Conservation (phyloP, 2,113 vertebrate genomes). For the Callaeas wilsoni region DNA sequence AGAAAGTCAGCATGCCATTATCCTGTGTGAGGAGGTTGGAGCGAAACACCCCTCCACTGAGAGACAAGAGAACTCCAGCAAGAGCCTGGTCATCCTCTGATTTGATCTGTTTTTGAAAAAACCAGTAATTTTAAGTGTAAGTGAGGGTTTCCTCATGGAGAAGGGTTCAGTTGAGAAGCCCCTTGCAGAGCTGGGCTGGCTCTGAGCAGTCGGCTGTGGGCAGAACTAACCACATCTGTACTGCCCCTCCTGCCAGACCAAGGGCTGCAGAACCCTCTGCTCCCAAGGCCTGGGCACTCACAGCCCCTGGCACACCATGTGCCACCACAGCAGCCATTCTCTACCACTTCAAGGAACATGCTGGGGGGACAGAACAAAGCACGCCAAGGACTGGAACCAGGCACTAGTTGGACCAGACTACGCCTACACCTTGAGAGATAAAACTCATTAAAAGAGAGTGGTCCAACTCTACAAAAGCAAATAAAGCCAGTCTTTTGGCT, state of each 20-base stretch:
- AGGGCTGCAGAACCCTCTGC: background rate
- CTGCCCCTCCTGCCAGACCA: background rate
- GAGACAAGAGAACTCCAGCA: conserved; percentile 91
- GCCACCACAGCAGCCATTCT: background rate
- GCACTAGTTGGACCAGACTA: background rate
- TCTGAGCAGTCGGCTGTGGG: background rate
- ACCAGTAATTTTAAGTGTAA: background rate
- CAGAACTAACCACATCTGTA: background rate
- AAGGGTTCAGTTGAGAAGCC: background rate
- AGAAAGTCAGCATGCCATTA: conserved; percentile 89
- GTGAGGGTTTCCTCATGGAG: accelerated
- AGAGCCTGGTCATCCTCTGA: conserved; percentile 89
- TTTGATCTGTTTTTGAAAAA: conserved; percentile 78
- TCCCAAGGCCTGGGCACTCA: background rate
- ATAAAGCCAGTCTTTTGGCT: background rate
- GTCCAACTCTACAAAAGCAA: background rate
- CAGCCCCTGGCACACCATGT: background rate
- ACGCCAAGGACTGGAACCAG: background rate
- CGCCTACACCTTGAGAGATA: background rate
- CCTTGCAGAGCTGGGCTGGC: background rate
- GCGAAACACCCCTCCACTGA: conserved; percentile 93
- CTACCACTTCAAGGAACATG: background rate
- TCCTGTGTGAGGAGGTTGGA: conserved; percentile 96
- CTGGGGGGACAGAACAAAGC: background rate
- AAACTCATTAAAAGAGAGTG: background rate